Percentiles rank a stretch among this genome's conserved stretches.
These are phyloP conservation scores for Trichacis sp. DNA, from an alignment of 2,888 invertebrate genomes.

Conservation along the genomic window DNA sequence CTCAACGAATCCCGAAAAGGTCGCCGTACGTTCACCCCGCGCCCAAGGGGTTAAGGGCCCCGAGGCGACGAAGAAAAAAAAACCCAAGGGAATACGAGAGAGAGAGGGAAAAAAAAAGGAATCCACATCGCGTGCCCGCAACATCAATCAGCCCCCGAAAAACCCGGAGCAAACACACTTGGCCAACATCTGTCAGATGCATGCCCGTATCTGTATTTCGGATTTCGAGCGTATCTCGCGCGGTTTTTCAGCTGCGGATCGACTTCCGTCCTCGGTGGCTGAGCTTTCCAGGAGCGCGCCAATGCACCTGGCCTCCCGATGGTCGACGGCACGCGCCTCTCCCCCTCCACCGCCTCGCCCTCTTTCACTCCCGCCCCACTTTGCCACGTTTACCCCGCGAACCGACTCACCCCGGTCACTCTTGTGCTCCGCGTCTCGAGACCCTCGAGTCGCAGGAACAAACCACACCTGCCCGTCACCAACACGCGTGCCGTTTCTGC, in stretches of 20 bases:
- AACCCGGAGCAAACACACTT: constrained; percentile 40
- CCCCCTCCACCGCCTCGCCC: constrained; percentile 23
- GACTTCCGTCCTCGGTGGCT: constrained; percentile 10
- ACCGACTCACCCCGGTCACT: no score
- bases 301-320: constrained; percentile 65
- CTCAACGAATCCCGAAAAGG: no score
- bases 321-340: constrained; percentile 57
- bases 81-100: constrained; percentile 37
- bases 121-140: constrained; percentile 11
- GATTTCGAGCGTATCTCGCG: constrained; percentile 9
- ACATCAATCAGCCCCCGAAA: constrained; percentile 1
- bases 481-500: constrained; percentile 30
- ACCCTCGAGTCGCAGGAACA: no score
- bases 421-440: constrained; percentile 45
- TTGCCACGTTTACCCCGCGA: no score
- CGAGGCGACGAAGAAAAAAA: background rate
- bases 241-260: constrained; percentile 5
- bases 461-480: constrained; percentile 41
- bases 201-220: constrained; percentile 9
- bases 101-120: constrained; percentile 48
- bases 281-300: constrained; percentile 44
- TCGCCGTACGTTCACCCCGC: background rate
- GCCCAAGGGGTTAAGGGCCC: background rate
- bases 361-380: constrained; percentile 20
- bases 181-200: constrained; percentile 10